Conservation (phyloP, 2,888 invertebrate genomes). For the Brenthis ino region DNA sequence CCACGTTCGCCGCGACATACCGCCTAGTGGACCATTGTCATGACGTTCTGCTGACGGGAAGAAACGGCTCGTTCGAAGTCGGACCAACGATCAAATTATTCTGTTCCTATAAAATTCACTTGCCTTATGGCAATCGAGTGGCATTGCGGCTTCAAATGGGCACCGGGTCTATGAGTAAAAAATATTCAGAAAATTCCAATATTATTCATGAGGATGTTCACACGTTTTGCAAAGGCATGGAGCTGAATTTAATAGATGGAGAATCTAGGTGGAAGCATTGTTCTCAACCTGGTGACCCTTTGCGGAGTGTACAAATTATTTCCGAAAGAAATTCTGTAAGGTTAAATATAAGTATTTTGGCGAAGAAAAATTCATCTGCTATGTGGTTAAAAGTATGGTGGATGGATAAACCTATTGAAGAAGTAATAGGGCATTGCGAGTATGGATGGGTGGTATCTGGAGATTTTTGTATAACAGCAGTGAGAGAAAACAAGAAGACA, state of each 20-base stretch:
- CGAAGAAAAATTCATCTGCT: conserved; percentile 65
- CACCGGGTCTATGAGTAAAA: conserved; percentile 62
- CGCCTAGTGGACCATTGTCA: conserved; percentile 88
- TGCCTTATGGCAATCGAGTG: conserved; percentile 87
- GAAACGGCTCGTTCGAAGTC: conserved; percentile 86
- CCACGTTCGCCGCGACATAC: conserved; percentile 85
- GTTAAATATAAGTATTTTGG: conserved; percentile 70
- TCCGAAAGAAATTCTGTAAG: conserved; percentile 82
- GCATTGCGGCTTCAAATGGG: conserved; percentile 84
- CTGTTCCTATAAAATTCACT: conserved; percentile 86
- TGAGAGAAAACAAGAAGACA: conserved; percentile 80
- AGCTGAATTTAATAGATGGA: conserved; percentile 82
- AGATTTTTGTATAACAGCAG: conserved; percentile 85
- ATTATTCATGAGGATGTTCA: conserved; percentile 66
- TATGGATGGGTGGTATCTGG: conserved; percentile 87
- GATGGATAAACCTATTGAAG: conserved; percentile 83
- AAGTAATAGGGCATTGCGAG: conserved; percentile 85
- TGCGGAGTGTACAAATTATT: conserved; percentile 82
- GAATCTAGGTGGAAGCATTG: conserved; percentile 83
- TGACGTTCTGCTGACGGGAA: conserved; percentile 84
- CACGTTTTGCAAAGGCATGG: conserved; percentile 80
- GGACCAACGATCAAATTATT: conserved; percentile 82
- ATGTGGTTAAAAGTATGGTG: conserved; percentile 84
- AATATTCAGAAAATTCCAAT: conserved; percentile 62
- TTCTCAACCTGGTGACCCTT: conserved; percentile 80